phyloP scores from a whole-genome alignment of 2,113 vertebrate species.

The Mus spicilegus region DNA sequence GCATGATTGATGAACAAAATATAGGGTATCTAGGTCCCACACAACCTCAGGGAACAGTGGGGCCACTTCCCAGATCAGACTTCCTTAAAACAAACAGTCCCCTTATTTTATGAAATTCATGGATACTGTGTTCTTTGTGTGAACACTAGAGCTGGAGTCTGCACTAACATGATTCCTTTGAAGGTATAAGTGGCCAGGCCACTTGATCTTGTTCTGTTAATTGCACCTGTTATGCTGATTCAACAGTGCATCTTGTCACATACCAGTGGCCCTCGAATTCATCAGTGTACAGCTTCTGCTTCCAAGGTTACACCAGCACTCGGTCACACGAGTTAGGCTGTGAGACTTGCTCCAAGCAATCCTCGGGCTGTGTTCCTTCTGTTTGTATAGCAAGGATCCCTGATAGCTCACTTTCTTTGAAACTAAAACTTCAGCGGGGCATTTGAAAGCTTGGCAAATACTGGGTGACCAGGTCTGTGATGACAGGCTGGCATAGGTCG shows the following conservation, averaged over 20 bases:
- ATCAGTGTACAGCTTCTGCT: neutral
- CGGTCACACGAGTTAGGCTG: neutral
- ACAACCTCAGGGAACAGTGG: neutral
- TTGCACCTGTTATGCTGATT: neutral
- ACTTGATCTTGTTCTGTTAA: neutral
- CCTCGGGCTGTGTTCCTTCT: slow-evolving; percentile 14
- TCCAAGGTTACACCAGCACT: neutral
- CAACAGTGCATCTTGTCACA: neutral
- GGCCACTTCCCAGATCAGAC: neutral
- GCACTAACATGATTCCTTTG: neutral
- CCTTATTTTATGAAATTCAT: neutral
- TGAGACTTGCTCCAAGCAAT: neutral
- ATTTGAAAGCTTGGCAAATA: slow-evolving; percentile 33
- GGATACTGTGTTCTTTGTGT: neutral
- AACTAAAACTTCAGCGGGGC: slow-evolving; percentile 3
- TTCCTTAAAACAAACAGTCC: neutral
- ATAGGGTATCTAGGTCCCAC: neutral
- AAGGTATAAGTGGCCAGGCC: neutral
- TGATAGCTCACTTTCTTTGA: neutral
- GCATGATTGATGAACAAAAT: neutral
- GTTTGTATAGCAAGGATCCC: neutral
- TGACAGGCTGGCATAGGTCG: neutral
- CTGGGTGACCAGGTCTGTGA: neutral
- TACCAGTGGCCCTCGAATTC: neutral
- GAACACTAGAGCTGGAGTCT: neutral